Percentiles rank a stretch among this genome's conserved stretches.
Evolutionary conservation across 2,113 vertebrate genomes (phyloP).

Genomic region (Columba janthina): DNA sequence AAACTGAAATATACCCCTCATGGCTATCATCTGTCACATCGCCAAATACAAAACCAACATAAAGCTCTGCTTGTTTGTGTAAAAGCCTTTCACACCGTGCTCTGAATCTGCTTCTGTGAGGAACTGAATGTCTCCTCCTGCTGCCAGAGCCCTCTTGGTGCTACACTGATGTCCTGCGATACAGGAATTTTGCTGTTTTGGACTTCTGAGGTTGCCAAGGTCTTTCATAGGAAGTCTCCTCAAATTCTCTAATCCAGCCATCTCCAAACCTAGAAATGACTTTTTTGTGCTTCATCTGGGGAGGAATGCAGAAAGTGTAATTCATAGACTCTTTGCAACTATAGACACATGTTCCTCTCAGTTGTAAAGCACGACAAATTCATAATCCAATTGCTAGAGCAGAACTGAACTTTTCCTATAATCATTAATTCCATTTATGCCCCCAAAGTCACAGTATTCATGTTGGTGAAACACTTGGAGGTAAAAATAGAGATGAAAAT

Average conservation of each 20-base stretch:
- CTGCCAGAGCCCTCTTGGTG: not conserved
- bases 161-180: not conserved
- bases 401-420: not conserved
- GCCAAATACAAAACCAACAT: not conserved
- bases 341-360: rapidly evolving
- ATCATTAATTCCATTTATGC: not conserved
- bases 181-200: not conserved
- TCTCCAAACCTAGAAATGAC: not conserved
- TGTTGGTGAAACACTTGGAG: not conserved
- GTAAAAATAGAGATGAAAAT: not conserved
- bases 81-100: not conserved
- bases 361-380: not conserved
- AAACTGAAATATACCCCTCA: slow-evolving; percentile 27
- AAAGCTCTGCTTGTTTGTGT: not conserved
- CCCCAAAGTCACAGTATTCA: not conserved
- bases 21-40: not conserved
- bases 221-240: not conserved
- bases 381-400: not conserved
- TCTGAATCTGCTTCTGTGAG: not conserved
- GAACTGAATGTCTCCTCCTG: not conserved
- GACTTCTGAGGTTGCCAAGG: not conserved
- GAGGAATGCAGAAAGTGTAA: not conserved
- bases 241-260: not conserved
- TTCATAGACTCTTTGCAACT: not conserved
- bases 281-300: not conserved